Conservation (phyloP, 2,113 vertebrate species). For the Cyprinodon tularosa region DNA sequence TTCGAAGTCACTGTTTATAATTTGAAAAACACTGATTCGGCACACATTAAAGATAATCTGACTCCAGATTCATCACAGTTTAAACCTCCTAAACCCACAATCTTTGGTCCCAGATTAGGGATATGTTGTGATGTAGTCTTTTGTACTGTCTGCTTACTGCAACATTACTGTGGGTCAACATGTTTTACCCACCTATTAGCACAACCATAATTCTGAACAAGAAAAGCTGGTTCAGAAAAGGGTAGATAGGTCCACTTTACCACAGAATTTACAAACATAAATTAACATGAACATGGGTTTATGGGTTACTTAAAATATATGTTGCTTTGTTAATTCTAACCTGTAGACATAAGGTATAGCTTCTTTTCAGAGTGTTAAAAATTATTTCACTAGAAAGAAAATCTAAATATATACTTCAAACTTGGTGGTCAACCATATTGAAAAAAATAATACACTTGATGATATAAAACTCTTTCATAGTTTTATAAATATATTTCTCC, state of each 20-base stretch:
- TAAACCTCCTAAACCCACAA: neutral
- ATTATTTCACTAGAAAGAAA: neutral
- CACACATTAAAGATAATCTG: neutral
- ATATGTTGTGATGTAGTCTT: neutral
- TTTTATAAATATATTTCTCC: too few relatives aligned
- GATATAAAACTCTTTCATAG: too few relatives aligned
- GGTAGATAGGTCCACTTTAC: neutral
- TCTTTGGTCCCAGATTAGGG: neutral
- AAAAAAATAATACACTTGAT: too few relatives aligned
- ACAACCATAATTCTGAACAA: neutral
- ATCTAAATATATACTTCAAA: neutral
- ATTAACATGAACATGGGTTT: neutral
- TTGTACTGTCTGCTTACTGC: neutral
- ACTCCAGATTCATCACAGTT: neutral
- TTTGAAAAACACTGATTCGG: neutral
- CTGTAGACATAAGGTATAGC: neutral
- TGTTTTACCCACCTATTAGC: neutral
- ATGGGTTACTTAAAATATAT: neutral
- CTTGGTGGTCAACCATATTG: too few relatives aligned
- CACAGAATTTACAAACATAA: neutral
- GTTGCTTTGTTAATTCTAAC: neutral
- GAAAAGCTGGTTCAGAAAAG: neutral
- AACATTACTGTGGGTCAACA: neutral
- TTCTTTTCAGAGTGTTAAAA: neutral
- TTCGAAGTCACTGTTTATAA: neutral